phyloP scores from a whole-genome alignment of 2,797 vertebrate genomes.

The Sibirionetta formosa region DNA sequence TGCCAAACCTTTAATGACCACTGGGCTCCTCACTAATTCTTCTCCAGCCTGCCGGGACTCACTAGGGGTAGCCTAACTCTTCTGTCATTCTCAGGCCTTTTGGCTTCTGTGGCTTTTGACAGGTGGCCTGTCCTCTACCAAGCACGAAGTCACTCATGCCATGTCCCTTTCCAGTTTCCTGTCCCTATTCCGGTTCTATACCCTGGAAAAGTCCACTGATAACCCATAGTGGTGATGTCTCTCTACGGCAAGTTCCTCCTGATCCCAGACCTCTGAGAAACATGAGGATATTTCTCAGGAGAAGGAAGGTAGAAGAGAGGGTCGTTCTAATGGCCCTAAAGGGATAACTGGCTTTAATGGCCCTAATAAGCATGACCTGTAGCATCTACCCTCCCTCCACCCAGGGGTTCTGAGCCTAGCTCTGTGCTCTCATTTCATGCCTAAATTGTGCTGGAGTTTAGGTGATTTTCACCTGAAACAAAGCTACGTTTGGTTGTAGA shows the following conservation, averaged over 20 bases:
- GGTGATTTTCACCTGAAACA: fast-evolving
- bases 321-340: not conserved
- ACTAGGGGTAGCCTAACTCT: not conserved
- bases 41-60: not conserved
- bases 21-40: not conserved
- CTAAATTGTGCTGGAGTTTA: fast-evolving
- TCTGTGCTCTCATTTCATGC: not conserved
- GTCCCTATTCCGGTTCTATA: not conserved
- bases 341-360: not conserved
- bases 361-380: not conserved
- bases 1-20: not conserved
- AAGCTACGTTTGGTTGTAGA: fast-evolving
- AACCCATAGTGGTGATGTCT: not conserved
- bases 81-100: not conserved
- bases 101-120: not conserved
- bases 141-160: not conserved
- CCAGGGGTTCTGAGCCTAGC: not conserved
- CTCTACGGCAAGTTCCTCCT: not conserved
- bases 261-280: not conserved
- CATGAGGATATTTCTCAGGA: not conserved
- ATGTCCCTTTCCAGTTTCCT: not conserved
- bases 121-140: not conserved
- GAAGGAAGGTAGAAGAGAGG: too few species aligned
- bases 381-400: fast-evolving
- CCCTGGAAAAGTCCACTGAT: not conserved